Percentiles rank a stretch among this genome's conserved stretches.
These are phyloP conservation scores for Rhamphomyia laevipes DNA, from an alignment of 2,888 invertebrate species.

Conservation along the genomic window DNA sequence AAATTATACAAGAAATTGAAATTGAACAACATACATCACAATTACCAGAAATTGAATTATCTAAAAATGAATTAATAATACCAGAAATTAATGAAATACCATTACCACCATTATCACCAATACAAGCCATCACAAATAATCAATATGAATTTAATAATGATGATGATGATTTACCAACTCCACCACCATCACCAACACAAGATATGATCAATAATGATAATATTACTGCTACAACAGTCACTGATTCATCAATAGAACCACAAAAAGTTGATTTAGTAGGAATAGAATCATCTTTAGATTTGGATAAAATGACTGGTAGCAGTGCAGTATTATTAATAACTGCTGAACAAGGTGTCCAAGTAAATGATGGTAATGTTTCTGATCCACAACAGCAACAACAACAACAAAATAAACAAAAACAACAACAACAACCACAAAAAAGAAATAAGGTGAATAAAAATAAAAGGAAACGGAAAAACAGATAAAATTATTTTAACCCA, in stretches of 20 bases:
- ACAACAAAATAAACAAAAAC: not conserved
- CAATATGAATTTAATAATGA: not conserved
- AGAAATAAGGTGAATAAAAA: constrained; percentile 1
- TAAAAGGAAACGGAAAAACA: not conserved
- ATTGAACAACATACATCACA: not conserved
- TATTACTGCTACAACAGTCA: not conserved
- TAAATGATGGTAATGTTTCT: not conserved
- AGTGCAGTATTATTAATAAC: not conserved
- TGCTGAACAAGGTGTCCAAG: not conserved
- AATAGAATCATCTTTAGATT: not conserved
- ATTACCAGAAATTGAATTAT: no score
- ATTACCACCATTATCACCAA: no score
- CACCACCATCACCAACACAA: not conserved
- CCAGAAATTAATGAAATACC: no score
- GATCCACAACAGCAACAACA: not conserved
- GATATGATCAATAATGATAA: not conserved
- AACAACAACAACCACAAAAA: not conserved
- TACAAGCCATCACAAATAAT: no score
- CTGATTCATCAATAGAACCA: not conserved
- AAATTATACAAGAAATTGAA: not conserved
- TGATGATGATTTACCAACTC: not conserved
- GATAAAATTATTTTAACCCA: not conserved
- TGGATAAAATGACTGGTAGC: not conserved
- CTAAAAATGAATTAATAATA: no score
- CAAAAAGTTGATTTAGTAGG: not conserved